These are phyloP conservation scores for Rhinogobius similis DNA, from an alignment of 2,113 vertebrate species.

Conservation along the genomic window DNA sequence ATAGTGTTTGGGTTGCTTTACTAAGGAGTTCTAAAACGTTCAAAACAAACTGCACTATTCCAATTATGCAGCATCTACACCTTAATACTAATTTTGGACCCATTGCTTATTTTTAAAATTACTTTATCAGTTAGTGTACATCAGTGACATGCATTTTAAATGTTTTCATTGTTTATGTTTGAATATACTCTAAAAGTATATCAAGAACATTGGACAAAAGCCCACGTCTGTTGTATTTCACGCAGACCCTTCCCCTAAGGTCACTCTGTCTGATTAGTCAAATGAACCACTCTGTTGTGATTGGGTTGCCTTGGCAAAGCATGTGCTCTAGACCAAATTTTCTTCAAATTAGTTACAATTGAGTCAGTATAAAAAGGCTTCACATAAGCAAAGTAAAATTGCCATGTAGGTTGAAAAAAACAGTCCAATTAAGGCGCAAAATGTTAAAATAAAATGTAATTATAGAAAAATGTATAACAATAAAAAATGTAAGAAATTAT, in stretches of 20 bases:
- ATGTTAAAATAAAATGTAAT: not conserved
- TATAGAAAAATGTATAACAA: not conserved
- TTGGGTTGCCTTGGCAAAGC: constrained; percentile 1
- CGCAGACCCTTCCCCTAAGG: not conserved
- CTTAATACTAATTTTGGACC: not conserved
- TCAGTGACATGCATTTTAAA: not conserved
- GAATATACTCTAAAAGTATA: not conserved
- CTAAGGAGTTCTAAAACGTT: not conserved
- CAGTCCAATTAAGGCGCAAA: not conserved
- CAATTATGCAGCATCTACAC: not conserved
- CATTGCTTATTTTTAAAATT: not conserved
- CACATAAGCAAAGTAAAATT: not conserved
- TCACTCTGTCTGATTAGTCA: constrained; percentile 3
- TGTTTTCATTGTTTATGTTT: not conserved
- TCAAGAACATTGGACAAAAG: not conserved
- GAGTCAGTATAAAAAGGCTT: not conserved
- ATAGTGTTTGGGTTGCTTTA: not conserved
- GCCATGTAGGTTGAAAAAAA: not conserved
- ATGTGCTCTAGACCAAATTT: not conserved
- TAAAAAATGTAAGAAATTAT: not conserved
- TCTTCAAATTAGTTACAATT: not conserved
- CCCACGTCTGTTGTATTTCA: not conserved
- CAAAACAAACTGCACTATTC: not conserved
- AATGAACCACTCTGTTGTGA: constrained; percentile 7
- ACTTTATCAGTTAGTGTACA: not conserved